Base-by-base conservation (phyloP, 2,113 vertebrate species). In the Proteles cristata region DNA sequence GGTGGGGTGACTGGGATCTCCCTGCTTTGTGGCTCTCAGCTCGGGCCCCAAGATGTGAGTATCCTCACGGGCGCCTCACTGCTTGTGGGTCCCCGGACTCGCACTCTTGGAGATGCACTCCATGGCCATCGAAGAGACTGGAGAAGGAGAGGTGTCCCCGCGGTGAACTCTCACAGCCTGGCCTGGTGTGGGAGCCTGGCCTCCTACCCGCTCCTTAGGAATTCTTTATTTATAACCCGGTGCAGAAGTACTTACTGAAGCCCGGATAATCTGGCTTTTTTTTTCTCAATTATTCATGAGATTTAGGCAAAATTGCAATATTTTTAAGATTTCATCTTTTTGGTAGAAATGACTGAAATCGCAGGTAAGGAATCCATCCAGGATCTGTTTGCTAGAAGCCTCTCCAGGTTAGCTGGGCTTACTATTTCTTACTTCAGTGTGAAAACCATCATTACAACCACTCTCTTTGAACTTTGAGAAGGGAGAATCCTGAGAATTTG, bases 1-100 rank as follows among this genome's bases (percentile, higher is more conserved):
- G 1, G 6, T 6, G n/a, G 66, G 73, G 1, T 0, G 39, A 0
- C 21, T 7, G 1, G 0, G 0, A 4, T 0, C 10, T 9, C 4
- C 7, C 23, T 0, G 8, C 6, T 21, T 2, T 0, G 0, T 3
- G 26, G 28, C 39, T 15, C 0, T 14, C 33, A 0, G 50, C 3
- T 61, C 5, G 21, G 21, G 58, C 58, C 58, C 21, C 26, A 0
- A 16, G 28, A 35, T 0, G 19, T 2, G 61, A 19, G 4, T 5
- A 9, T 25, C 5, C 48, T 45, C 53, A 15, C 0, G 1, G 31
- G 28, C 25, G 6, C 28, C n/a, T 39, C 4, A 2, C 4, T n/a
- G 2, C 14, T 19, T 1, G 43, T 26, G 73, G 4, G 9, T 19
- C 35, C 25, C 28, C 12, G 7, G 8, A 4, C 63, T n/a, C 93